Evolutionary conservation across 1,140 invertebrate genomes (phyloP).

Genomic region (Nomia melanderi): DNA sequence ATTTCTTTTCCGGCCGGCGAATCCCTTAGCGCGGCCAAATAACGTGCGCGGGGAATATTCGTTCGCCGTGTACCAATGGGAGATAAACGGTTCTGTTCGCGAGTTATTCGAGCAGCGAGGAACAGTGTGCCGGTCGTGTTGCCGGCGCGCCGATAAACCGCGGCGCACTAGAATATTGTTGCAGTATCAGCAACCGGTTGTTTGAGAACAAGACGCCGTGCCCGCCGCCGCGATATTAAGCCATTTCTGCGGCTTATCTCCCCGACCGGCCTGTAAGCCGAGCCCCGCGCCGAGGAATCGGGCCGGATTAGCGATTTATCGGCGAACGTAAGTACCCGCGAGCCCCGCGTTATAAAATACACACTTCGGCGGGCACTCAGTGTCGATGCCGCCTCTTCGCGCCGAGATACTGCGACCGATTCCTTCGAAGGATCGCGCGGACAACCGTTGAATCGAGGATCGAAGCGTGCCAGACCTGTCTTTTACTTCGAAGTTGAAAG

Average conservation of each 20-base stretch:
- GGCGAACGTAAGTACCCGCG: no score
- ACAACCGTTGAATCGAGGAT: no score
- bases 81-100: neutral
- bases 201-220: conserved; percentile 48
- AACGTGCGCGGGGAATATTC: neutral
- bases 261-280: conserved; percentile 17
- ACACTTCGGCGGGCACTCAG: neutral
- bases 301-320: conserved; percentile 22
- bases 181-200: conserved; percentile 50
- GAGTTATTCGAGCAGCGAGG: conserved; percentile 4
- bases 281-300: conserved; percentile 6
- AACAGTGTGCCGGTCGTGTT: neutral
- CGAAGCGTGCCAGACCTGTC: no score
- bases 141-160: conserved; percentile 19
- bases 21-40: neutral
- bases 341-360: neutral
- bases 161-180: conserved; percentile 51
- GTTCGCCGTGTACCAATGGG: neutral
- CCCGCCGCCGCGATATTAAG: conserved; percentile 48
- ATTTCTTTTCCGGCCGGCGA: conserved; percentile 9
- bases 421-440: no score
- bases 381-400: neutral
- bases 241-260: conserved; percentile 37
- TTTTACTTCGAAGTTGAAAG: no score
- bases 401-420: no score